Conservation (phyloP, 1,140 invertebrate species). For the Papilio glaucus region DNA sequence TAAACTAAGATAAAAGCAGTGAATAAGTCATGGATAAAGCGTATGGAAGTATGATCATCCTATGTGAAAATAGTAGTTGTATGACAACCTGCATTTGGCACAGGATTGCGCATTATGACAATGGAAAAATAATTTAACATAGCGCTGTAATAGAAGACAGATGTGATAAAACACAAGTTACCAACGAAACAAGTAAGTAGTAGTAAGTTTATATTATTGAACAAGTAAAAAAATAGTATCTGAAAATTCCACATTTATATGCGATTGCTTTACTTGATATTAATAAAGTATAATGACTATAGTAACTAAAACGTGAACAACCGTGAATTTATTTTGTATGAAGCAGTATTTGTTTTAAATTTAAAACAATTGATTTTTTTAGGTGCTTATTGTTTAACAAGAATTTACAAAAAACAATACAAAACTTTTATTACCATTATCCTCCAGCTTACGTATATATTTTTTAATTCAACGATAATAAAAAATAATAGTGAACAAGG, state of each 20-base stretch:
- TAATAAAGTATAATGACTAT: background rate
- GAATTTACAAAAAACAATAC: background rate
- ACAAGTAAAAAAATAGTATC: no score
- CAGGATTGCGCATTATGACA: no score
- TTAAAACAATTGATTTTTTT: background rate
- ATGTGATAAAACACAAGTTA: no score
- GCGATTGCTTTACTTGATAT: background rate
- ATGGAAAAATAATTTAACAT: no score
- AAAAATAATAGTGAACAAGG: constrained; percentile 15
- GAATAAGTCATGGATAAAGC: background rate
- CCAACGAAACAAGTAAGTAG: no score
- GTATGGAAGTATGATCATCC: no score
- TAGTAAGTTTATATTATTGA: no score
- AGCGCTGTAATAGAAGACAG: no score
- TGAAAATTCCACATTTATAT: no score
- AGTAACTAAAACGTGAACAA: background rate
- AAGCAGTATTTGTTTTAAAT: background rate
- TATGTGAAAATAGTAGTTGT: no score
- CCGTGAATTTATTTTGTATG: background rate
- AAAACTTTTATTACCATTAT: background rate
- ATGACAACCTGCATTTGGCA: no score
- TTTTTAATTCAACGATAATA: background rate
- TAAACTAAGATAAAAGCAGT: background rate
- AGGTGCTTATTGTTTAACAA: background rate
- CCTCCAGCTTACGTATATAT: background rate